phyloP scores from a whole-genome alignment of 2,888 invertebrate genomes.

The Nebria salina region DNA sequence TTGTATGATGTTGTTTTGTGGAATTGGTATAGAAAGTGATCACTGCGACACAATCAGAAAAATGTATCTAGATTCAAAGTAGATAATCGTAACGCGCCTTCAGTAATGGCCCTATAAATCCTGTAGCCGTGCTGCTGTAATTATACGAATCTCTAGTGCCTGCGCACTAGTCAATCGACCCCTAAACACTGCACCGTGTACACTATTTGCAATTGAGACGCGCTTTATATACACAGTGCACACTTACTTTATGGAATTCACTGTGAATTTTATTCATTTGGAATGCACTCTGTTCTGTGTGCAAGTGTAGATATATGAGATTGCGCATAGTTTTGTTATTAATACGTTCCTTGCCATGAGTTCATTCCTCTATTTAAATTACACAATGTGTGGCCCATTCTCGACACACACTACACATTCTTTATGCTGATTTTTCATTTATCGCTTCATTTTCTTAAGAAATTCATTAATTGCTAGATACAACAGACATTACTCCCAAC shows the following conservation, averaged over 20 bases:
- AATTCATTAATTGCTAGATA: background rate
- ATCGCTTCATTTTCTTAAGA: background rate
- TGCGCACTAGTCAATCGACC: background rate
- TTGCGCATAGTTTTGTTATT: constrained; percentile 1
- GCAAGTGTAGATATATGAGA: background rate
- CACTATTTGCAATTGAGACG: constrained; percentile 15
- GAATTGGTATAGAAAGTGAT: constrained; percentile 13
- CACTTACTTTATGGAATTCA: background rate
- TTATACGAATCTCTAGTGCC: background rate
- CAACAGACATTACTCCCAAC: too few species aligned
- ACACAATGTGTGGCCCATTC: background rate
- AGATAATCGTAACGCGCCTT: constrained; percentile 24
- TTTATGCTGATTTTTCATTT: too few species aligned
- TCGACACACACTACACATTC: background rate
- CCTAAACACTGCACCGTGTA: background rate
- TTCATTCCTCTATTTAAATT: background rate
- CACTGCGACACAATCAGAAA: constrained; percentile 31
- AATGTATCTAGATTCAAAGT: constrained; percentile 36
- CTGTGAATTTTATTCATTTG: constrained; percentile 11
- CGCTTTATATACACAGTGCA: background rate
- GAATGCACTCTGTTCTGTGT: background rate
- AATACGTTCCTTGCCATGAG: background rate
- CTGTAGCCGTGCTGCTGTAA: constrained; percentile 3
- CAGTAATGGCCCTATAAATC: constrained; percentile 38
- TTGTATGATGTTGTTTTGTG: background rate